A percentile compares a stretch with the other conserved stretches of the same genome.
Conservation (phyloP, 2,888 invertebrate genomes). For the Aphodius sticticus region DNA sequence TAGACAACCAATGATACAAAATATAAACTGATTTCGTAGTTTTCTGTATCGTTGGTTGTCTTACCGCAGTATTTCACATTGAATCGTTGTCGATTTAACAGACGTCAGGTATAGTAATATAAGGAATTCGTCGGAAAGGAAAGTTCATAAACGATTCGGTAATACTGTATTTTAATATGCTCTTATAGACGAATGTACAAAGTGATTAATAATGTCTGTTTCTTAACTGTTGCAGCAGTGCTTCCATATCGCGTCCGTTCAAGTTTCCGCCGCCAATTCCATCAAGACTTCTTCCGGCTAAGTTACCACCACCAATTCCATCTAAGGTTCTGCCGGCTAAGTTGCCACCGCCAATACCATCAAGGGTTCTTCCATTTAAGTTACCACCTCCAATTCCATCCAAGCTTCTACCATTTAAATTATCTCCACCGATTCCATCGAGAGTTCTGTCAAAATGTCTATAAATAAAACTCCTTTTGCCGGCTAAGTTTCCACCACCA, state of each 20-base stretch:
- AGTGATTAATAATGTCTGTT: conserved; percentile 13
- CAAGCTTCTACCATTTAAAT: conserved; percentile 30
- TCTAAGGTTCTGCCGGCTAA: conserved; percentile 42
- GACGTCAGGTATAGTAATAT: too few relatives aligned
- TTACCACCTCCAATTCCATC: conserved; percentile 40
- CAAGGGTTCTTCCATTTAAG: conserved; percentile 36
- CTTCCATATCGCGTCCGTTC: conserved; percentile 29
- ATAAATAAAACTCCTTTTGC: not conserved
- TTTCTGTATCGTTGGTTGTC: too few relatives aligned
- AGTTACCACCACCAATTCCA: conserved; percentile 26
- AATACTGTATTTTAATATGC: conserved; percentile 23
- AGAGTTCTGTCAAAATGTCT: conserved; percentile 31
- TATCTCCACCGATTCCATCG: conserved; percentile 39
- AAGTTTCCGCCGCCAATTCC: conserved; percentile 39
- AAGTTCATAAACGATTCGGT: not conserved
- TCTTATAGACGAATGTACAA: conserved; percentile 8
- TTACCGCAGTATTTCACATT: too few relatives aligned
- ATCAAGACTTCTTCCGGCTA: conserved; percentile 38
- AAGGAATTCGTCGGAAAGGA: too few relatives aligned
- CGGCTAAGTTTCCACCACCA: conserved; percentile 34
- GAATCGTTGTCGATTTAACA: too few relatives aligned
- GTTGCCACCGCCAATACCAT: conserved; percentile 38
- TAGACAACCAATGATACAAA: too few relatives aligned
- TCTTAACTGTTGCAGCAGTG: not conserved
- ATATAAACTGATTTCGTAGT: too few relatives aligned